These are phyloP conservation scores for Oriolus oriolus DNA, from an alignment of 2,113 vertebrate species.

Conservation along the genomic window DNA sequence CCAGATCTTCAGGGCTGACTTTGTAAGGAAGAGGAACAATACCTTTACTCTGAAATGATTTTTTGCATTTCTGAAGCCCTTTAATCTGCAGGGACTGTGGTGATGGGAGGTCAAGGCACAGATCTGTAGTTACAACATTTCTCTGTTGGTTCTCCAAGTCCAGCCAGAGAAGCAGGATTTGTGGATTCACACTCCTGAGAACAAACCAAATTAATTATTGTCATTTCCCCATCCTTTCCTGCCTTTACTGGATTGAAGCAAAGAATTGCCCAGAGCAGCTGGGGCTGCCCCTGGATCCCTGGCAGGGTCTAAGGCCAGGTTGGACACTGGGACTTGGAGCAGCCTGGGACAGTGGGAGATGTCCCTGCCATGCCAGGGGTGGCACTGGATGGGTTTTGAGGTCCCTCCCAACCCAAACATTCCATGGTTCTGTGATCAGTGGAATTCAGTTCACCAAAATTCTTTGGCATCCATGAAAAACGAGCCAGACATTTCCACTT, in stretches of 20 bases:
- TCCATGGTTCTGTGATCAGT: not conserved
- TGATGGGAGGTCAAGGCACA: not conserved
- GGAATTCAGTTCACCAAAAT: not conserved
- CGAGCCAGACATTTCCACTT: not conserved
- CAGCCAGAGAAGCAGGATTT: not conserved
- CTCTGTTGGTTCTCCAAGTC: not conserved
- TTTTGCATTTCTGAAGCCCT: not conserved
- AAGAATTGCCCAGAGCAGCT: not conserved
- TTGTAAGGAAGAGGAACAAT: not conserved
- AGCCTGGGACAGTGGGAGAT: not conserved
- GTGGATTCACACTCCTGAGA: not conserved
- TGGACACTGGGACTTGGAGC: not conserved
- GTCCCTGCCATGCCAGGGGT: not conserved
- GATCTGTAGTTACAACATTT: not conserved
- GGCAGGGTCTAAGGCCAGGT: not conserved
- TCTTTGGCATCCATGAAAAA: not conserved
- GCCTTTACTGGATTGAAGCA: not conserved
- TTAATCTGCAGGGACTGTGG: not conserved
- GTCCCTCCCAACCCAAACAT: not conserved
- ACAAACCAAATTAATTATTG: not conserved
- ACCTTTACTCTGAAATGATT: not conserved
- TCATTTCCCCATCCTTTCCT: not conserved
- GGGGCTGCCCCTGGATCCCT: not conserved
- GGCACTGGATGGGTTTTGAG: fast-evolving
- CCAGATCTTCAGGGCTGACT: not conserved